Conservation (phyloP, 64 coral and sea anemone species). For the Actinia tenebrosa region DNA sequence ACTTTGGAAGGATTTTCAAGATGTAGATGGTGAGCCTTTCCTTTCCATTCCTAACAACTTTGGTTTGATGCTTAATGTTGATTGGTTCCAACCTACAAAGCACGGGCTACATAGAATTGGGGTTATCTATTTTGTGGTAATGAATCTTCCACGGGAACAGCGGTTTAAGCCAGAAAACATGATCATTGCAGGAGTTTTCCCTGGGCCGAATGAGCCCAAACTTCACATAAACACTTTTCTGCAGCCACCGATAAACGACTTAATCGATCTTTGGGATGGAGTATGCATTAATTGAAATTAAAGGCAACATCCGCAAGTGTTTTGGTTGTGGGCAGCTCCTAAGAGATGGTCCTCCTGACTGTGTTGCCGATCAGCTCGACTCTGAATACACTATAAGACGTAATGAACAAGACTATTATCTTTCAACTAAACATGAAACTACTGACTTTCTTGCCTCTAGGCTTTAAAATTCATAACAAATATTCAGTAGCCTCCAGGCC, state of each 20-base stretch:
- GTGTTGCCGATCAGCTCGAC: too few relatives aligned
- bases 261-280: slow-evolving; percentile 38
- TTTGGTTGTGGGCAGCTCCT: too few relatives aligned
- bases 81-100: slow-evolving; percentile 43
- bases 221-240: slow-evolving; percentile 38
- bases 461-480: too few relatives aligned
- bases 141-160: slow-evolving; percentile 61
- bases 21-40: slow-evolving; percentile 24
- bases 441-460: too few relatives aligned
- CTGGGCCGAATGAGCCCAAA: slow-evolving; percentile 56
- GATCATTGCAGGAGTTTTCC: slow-evolving; percentile 45
- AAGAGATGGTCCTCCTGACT: too few relatives aligned
- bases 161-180: slow-evolving; percentile 58
- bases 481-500: too few relatives aligned
- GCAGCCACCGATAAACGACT: slow-evolving; percentile 36
- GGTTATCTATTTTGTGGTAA: slow-evolving; percentile 56
- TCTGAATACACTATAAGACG: too few relatives aligned
- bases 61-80: slow-evolving; percentile 52
- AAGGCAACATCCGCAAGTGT: too few relatives aligned
- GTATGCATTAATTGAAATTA: neutral
- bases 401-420: too few relatives aligned
- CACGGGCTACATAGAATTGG: slow-evolving; percentile 37
- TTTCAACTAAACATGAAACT: too few relatives aligned
- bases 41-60: slow-evolving; percentile 33
- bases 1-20: slow-evolving; percentile 39